These are phyloP conservation scores for Saxicola maurus DNA, from an alignment of 2,797 vertebrate species.

Conservation along the genomic window DNA sequence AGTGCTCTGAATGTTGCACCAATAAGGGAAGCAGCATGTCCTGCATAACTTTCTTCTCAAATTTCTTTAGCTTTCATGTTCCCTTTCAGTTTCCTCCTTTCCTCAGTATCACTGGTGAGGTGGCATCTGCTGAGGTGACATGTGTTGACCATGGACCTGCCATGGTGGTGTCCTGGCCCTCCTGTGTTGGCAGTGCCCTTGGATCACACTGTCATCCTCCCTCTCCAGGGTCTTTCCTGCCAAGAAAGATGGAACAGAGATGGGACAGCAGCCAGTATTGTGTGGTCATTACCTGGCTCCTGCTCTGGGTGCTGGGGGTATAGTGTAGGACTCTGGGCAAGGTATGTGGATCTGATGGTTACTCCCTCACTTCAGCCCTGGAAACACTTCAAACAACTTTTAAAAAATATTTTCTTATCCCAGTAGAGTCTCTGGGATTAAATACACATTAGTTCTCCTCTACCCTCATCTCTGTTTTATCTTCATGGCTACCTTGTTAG, in stretches of 20 bases:
- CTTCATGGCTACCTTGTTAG: neutral
- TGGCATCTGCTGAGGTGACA: neutral
- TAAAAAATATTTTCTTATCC: neutral
- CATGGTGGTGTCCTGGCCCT: neutral
- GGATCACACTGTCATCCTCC: neutral
- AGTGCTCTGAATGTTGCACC: neutral
- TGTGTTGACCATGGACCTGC: rapidly evolving
- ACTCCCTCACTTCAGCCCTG: neutral
- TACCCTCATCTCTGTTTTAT: neutral
- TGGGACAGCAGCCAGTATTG: neutral
- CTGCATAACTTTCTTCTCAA: neutral
- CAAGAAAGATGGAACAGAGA: neutral
- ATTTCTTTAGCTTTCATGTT: neutral
- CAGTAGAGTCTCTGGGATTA: neutral
- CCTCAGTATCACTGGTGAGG: neutral
- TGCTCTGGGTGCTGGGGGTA: rapidly evolving
- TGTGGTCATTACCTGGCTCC: neutral
- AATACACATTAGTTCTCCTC: neutral
- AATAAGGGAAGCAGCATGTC: neutral
- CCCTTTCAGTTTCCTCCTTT: neutral
- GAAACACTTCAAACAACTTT: neutral
- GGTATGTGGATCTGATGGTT: neutral
- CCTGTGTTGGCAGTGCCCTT: neutral
- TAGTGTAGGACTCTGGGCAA: neutral
- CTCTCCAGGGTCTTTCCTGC: neutral